Percentiles rank a stretch among this genome's conserved stretches.
Evolutionary conservation across 1,140 invertebrate genomes (phyloP).

Genomic region (Eueides isabella): DNA sequence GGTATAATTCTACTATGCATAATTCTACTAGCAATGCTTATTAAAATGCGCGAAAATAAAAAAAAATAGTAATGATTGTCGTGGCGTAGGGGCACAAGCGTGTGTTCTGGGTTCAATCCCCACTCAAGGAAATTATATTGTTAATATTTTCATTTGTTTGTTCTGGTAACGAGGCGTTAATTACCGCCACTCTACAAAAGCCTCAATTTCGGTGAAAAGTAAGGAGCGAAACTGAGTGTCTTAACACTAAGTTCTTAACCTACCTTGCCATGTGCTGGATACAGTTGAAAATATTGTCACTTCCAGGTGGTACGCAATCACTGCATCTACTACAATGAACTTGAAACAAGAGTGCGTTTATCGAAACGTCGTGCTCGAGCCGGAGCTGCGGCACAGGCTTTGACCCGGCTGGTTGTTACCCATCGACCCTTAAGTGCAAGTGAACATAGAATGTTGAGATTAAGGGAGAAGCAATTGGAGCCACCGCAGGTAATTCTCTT

Average conservation of each 20-base stretch:
- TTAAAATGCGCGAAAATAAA: neutral
- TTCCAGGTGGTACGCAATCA: constrained; percentile 90
- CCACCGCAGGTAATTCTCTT: constrained; percentile 85
- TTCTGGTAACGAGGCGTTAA: too few species aligned
- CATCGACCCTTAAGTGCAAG: constrained; percentile 93
- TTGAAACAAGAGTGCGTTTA: constrained; percentile 96
- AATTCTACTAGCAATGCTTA: neutral
- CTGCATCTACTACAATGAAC: constrained; percentile 97
- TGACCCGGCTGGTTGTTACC: constrained; percentile 93
- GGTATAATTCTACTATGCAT: too few species aligned
- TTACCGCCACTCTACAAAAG: too few species aligned
- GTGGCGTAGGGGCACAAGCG: too few species aligned
- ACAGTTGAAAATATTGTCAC: neutral
- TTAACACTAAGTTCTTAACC: too few species aligned
- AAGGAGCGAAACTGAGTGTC: too few species aligned
- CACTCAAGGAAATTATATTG: too few species aligned
- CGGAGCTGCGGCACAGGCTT: constrained; percentile 87
- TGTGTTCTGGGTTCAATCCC: too few species aligned
- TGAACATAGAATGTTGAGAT: constrained; percentile 94
- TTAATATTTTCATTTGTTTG: too few species aligned
- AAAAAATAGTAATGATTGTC: too few species aligned
- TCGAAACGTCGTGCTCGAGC: constrained; percentile 92
- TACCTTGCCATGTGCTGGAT: too few species aligned
- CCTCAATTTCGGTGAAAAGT: too few species aligned
- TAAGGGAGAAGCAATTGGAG: constrained; percentile 93